A percentile compares a stretch with the other conserved stretches of the same genome.
phyloP scores from a whole-genome alignment of 2,888 invertebrate genomes.

The Dolichopus griseipennis region DNA sequence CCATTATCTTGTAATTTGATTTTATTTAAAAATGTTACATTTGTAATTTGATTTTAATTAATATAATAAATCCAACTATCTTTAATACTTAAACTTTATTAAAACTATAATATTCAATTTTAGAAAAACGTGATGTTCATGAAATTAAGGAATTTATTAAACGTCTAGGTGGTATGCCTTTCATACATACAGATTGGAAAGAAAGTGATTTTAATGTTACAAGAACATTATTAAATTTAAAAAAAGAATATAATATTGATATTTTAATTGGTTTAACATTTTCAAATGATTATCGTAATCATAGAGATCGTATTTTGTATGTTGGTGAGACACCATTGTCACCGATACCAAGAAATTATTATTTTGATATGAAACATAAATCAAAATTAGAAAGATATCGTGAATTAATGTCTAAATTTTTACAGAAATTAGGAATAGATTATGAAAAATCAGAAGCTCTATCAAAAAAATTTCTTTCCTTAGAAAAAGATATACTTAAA shows the following conservation, averaged over 20 bases:
- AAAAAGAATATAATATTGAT: conserved; percentile 11
- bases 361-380: conserved; percentile 7
- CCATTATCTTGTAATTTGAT: no score
- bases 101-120: not conserved
- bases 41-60: no score
- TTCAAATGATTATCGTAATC: conserved; percentile 8
- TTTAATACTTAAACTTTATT: no score
- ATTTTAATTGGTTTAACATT: conserved; percentile 7
- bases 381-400: conserved; percentile 10
- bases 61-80: no score
- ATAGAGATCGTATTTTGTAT: conserved; percentile 10
- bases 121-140: not conserved
- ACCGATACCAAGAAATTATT: conserved; percentile 12
- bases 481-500: conserved; percentile 12
- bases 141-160: conserved; percentile 14
- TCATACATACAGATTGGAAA: conserved; percentile 14
- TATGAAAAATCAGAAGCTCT: not conserved
- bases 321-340: conserved; percentile 7
- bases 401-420: conserved; percentile 4
- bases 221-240: conserved; percentile 10
- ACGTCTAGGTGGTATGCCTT: conserved; percentile 13
- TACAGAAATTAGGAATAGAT: conserved; percentile 13
- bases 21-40: no score
- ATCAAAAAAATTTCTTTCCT: conserved; percentile 8
- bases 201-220: conserved; percentile 12